These are phyloP conservation scores for Bombus impatiens DNA, from an alignment of 1,140 invertebrate genomes.

Conservation along the genomic window DNA sequence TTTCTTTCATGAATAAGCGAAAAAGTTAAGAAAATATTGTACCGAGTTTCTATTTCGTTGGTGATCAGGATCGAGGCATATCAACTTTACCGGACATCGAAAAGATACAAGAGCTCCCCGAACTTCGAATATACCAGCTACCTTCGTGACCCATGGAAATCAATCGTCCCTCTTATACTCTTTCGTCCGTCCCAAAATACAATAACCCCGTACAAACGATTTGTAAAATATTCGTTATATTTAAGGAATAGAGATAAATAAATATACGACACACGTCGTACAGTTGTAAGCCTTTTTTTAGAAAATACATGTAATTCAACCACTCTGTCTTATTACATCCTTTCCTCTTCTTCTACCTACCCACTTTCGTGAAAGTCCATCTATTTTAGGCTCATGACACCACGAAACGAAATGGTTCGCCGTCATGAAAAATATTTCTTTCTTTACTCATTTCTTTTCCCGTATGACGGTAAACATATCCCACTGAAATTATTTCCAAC, in stretches of 20 bases:
- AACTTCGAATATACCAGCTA: conserved; percentile 69
- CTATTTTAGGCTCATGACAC: conserved; percentile 24
- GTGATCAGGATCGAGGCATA: conserved; percentile 86
- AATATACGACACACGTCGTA: conserved; percentile 12
- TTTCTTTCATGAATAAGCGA: background rate
- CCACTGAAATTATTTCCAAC: background rate
- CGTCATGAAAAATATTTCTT: background rate
- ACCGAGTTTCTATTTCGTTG: conserved; percentile 11
- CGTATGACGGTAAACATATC: background rate
- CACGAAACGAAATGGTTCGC: background rate
- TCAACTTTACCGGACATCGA: conserved; percentile 87
- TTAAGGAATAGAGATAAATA: conserved; percentile 55
- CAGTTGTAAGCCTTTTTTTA: conserved; percentile 44
- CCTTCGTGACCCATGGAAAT: conserved; percentile 49
- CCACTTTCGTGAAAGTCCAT: background rate
- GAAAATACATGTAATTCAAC: conserved; percentile 42
- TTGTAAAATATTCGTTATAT: conserved; percentile 62
- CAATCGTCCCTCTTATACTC: background rate
- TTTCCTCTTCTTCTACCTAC: no score
- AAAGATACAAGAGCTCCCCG: conserved; percentile 79
- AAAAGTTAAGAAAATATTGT: background rate
- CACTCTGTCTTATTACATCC: background rate
- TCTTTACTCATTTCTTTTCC: background rate
- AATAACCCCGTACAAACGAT: conserved; percentile 24
- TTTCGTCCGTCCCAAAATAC: conserved; percentile 20